Conservation (phyloP, 2,113 vertebrate genomes). For the Myotis brandtii region DNA sequence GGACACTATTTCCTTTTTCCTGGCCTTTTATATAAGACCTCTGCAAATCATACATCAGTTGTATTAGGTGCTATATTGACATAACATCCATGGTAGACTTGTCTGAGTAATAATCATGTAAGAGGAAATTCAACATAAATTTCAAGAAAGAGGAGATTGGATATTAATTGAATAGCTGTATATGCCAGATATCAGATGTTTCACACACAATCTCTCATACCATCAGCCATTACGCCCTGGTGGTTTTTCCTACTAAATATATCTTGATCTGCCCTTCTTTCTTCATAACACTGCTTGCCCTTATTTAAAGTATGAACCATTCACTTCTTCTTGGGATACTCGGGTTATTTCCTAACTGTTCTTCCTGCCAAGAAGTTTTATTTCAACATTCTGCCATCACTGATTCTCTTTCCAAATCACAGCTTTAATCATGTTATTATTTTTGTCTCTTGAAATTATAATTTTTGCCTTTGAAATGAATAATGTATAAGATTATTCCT, state of each 20-base stretch:
- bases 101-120: slow-evolving; percentile 15
- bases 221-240: not conserved
- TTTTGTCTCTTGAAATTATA: not conserved
- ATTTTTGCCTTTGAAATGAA: not conserved
- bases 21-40: not conserved
- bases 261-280: not conserved
- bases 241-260: slow-evolving; percentile 1
- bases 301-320: slow-evolving; percentile 13
- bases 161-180: not conserved
- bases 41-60: not conserved
- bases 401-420: not conserved
- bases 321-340: not conserved
- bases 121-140: not conserved
- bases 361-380: not conserved
- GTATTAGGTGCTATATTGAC: not conserved
- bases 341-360: not conserved
- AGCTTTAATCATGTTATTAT: not conserved
- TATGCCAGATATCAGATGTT: not conserved
- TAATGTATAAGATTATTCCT: not conserved
- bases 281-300: slow-evolving; percentile 20
- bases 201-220: not conserved
- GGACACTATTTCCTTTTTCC: not conserved
- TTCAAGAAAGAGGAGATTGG: not conserved
- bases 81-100: not conserved
- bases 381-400: not conserved